phyloP scores from a whole-genome alignment of 2,797 vertebrate species.

The Amblyraja radiata region DNA sequence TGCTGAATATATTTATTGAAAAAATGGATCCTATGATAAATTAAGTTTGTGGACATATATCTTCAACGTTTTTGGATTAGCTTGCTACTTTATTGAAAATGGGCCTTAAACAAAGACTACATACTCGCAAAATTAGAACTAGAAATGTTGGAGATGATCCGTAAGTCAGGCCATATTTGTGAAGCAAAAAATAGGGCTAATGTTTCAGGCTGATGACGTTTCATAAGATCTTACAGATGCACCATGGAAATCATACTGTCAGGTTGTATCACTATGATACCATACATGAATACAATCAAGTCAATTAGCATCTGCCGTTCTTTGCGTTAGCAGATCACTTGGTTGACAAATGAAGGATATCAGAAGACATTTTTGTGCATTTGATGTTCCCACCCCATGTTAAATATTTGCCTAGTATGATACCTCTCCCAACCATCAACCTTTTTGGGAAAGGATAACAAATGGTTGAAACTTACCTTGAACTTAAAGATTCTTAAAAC shows the following conservation, averaged over 20 bases:
- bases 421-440: too few species aligned
- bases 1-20: not conserved
- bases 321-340: not conserved
- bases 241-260: too few species aligned
- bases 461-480: not conserved
- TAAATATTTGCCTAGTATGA: not conserved
- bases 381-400: not conserved
- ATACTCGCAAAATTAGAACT: too few species aligned
- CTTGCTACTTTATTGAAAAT: not conserved
- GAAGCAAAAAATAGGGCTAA: too few species aligned
- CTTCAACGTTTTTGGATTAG: not conserved
- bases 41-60: not conserved
- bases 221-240: too few species aligned
- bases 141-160: too few species aligned
- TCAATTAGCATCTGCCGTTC: too few species aligned
- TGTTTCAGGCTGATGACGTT: too few species aligned
- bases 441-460: not conserved
- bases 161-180: too few species aligned
- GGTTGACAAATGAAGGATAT: not conserved
- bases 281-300: too few species aligned
- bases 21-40: not conserved
- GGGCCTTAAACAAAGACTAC: not conserved
- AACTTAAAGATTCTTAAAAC: not conserved
- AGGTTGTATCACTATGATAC: too few species aligned
- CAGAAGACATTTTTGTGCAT: not conserved